These are phyloP conservation scores for Sesia apiformis DNA, from an alignment of 2,888 invertebrate genomes.

Conservation along the genomic window DNA sequence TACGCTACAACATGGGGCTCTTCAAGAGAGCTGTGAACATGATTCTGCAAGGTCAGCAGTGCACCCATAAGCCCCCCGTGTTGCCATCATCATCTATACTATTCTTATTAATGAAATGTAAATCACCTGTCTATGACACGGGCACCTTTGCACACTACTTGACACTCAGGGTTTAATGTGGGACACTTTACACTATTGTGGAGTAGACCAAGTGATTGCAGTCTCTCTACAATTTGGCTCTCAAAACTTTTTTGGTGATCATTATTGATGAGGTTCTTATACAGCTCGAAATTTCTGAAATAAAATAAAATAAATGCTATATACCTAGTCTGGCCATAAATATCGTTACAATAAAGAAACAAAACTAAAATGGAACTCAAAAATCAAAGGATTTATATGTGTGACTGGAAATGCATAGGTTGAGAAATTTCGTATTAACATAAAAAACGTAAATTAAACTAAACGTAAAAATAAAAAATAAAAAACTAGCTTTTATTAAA, in stretches of 20 bases:
- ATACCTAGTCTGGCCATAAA: background rate
- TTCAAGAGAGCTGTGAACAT: too few relatives aligned
- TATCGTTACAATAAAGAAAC: background rate
- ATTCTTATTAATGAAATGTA: background rate
- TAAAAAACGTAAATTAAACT: too few relatives aligned
- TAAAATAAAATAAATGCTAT: conserved; percentile 1
- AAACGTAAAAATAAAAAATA: too few relatives aligned
- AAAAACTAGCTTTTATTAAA: too few relatives aligned
- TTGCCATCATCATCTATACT: too few relatives aligned
- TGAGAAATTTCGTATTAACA: too few relatives aligned
- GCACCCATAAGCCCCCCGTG: too few relatives aligned
- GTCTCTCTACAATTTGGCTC: conserved; percentile 36
- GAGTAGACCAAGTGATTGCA: conserved; percentile 46
- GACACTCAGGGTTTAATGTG: conserved; percentile 33
- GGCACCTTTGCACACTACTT: conserved; percentile 38
- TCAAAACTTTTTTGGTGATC: conserved; percentile 35
- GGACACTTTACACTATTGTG: conserved; percentile 35
- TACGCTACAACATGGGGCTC: too few relatives aligned
- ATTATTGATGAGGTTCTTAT: conserved; percentile 31
- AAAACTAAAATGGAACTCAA: background rate
- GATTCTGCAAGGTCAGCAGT: too few relatives aligned
- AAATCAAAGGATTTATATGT: too few relatives aligned
- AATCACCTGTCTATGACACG: conserved; percentile 54
- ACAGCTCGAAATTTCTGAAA: conserved; percentile 46
- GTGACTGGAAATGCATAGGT: too few relatives aligned